phyloP scores from a whole-genome alignment of 2,797 vertebrate genomes.

The Hoplostethus mediterraneus region DNA sequence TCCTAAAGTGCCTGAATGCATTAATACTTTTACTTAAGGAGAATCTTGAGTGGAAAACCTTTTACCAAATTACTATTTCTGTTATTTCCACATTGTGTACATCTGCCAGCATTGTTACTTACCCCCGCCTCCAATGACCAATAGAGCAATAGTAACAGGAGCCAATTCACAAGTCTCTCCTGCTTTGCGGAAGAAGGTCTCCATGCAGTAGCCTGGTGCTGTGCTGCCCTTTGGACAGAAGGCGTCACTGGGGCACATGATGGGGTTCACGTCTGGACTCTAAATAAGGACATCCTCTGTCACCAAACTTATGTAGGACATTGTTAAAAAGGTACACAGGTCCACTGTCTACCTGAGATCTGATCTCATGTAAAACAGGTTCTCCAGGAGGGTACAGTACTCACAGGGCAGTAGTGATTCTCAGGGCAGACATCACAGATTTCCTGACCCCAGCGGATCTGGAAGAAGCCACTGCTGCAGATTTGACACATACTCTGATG shows the following conservation, averaged over 20 bases:
- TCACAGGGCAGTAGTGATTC: slow-evolving; percentile 92
- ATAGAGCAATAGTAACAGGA: slow-evolving; percentile 86
- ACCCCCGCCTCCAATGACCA: slow-evolving; percentile 87
- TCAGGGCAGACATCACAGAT: slow-evolving; percentile 90
- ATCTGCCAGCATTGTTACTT: slow-evolving; percentile 40
- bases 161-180: slow-evolving; percentile 89
- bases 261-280: slow-evolving; percentile 90
- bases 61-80: too few species aligned
- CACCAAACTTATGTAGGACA: slow-evolving; percentile 6
- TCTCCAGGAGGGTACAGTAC: slow-evolving; percentile 41
- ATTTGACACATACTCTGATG: slow-evolving; percentile 84
- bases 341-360: not conserved
- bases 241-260: slow-evolving; percentile 88
- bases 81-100: not conserved
- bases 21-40: not conserved
- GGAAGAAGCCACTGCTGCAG: slow-evolving; percentile 88
- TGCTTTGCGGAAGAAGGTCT: slow-evolving; percentile 89
- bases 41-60: too few species aligned
- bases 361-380: not conserved
- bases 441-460: slow-evolving; percentile 85
- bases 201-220: slow-evolving; percentile 90
- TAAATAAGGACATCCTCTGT: slow-evolving; percentile 58
- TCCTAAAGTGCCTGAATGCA: not conserved
- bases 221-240: slow-evolving; percentile 90
- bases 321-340: not conserved